Evolutionary conservation across 1,140 invertebrate genomes (phyloP).

Genomic region (Choristoneura fumiferana): DNA sequence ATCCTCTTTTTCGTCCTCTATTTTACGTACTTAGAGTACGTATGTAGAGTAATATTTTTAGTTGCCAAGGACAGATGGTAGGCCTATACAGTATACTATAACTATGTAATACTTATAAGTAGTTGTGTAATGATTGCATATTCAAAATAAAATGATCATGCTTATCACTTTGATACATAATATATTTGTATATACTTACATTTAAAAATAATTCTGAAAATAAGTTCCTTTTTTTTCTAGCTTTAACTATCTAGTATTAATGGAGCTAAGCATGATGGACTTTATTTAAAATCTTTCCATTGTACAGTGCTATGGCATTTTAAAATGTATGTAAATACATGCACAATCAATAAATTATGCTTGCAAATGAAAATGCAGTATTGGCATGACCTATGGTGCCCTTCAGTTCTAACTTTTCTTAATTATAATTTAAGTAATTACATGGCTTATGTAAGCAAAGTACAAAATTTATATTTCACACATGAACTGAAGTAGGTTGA

Average conservation of each 20-base stretch:
- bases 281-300: no score
- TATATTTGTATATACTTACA: not conserved
- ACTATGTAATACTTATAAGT: slow-evolving; percentile 4
- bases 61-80: not conserved
- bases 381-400: slow-evolving; percentile 11
- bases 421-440: no score
- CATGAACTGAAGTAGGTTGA: no score
- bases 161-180: not conserved
- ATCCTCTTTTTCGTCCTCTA: no score
- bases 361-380: slow-evolving; percentile 6
- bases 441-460: no score
- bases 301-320: no score
- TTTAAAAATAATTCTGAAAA: not conserved
- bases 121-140: slow-evolving; percentile 18
- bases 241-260: no score
- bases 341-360: slow-evolving; percentile 11
- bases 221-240: not conserved
- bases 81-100: not conserved
- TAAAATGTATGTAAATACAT: not conserved
- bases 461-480: no score
- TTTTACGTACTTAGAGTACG: not conserved
- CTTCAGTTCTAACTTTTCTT: not conserved
- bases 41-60: not conserved
- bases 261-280: no score
- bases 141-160: slow-evolving; percentile 11